Base-by-base conservation (phyloP, 2,888 invertebrate species). In the Hyposoter dolosus region DNA sequence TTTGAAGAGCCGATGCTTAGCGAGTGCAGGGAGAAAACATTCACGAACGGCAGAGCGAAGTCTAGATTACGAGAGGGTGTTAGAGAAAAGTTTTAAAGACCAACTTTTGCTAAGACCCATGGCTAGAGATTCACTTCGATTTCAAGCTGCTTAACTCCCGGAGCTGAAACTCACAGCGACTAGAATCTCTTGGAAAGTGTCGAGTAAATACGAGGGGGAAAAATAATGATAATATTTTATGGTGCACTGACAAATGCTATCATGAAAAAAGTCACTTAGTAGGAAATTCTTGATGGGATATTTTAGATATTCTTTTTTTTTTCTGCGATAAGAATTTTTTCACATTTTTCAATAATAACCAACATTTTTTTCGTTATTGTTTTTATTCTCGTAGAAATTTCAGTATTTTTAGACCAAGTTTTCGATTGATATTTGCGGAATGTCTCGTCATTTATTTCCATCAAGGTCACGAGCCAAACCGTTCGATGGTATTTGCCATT, bases 101-200 rank as follows among this genome's bases (percentile, higher is more conserved):
- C 63, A 69, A 85, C 68, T 75, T 75, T 82, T 75, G 47, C 69
- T 45, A 78, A 85, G 69, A 71, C 74, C 28, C 74, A 53, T 35
- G 23, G 66, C 50, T 23, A 79, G 43, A 35, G 28, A 60, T 40
- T 82, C 81, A 65, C 56, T 78, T 68, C 60, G 63, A 78, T 82
- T 78, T 66, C 23, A 56, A 53, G 68, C 68, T 65, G 47, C 76
- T 76, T 69, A 56, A 69, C 40, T 60, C 35, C 1, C 19, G 17
- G 50, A 72, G 53, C 40, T 28, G 65, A 19, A 60, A 69, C 28
- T 60, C 60, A n/a, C 40, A 10, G 19, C 63, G 53, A 78, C 63
- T 72, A 45, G 56, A 43, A 78, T 60, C 69, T 40, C 19, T 10
- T 35, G n/a, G 35, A 53, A 80, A 75, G 50, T n/a, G 65, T 17